phyloP scores from a whole-genome alignment of 2,888 invertebrate species.

The Ptycholaimellus sp. region DNA sequence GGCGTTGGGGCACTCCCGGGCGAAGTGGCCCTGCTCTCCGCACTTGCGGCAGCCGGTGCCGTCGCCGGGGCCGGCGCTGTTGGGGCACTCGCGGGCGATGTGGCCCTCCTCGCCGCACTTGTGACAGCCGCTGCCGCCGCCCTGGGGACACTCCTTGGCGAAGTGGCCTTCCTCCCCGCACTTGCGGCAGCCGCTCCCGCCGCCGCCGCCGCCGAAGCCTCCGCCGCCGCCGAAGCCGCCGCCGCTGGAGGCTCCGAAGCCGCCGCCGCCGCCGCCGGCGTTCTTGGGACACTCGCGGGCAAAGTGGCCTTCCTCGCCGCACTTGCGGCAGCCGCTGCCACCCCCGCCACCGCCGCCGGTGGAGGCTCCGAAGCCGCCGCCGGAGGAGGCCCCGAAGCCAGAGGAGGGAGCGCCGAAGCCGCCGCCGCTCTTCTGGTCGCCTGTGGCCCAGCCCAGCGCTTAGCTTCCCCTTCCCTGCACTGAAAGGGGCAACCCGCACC shows the following conservation, averaged over 20 bases:
- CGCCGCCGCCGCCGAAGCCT: neutral
- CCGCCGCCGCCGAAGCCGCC: too few relatives aligned
- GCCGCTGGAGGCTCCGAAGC: too few relatives aligned
- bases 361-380: too few relatives aligned
- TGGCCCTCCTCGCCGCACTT: neutral
- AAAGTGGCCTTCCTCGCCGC: constrained; percentile 4
- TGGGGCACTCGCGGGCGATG: neutral
- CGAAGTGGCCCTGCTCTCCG: constrained; percentile 10
- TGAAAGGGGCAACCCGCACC: too few relatives aligned
- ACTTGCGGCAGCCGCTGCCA: constrained; percentile 4
- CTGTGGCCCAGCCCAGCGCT: too few relatives aligned
- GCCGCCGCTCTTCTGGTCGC: too few relatives aligned
- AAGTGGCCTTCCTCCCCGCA: constrained; percentile 12
- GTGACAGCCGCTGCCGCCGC: neutral
- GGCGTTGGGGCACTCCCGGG: constrained; percentile 10
- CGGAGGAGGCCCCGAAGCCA: too few relatives aligned
- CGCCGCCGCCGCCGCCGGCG: too few relatives aligned
- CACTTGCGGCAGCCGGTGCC: constrained; percentile 12
- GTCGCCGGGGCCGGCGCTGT: neutral
- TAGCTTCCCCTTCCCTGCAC: too few relatives aligned
- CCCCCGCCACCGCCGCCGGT: neutral
- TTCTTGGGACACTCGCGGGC: too few relatives aligned
- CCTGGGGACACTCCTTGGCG: constrained; percentile 9
- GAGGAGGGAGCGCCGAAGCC: too few relatives aligned
- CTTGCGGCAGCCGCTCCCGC: neutral